Percentiles rank a stretch among this genome's conserved stretches.
These are phyloP conservation scores for Trichonephila clavata DNA, from an alignment of 1,140 invertebrate genomes.

Conservation along the genomic window DNA sequence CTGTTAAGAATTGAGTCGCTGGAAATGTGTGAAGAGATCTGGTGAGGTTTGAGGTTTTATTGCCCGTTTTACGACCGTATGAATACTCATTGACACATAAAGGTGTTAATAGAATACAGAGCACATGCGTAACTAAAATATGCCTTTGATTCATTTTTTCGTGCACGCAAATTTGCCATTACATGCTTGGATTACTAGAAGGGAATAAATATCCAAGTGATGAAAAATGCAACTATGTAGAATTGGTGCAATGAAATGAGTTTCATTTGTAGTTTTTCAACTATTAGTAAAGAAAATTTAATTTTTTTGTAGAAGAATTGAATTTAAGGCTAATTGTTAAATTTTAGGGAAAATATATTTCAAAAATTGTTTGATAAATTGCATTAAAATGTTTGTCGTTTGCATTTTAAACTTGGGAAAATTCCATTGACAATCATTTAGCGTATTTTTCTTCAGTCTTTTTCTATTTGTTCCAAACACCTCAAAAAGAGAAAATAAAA, in stretches of 20 bases:
- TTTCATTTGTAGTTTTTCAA: neutral
- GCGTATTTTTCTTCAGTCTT: too few relatives aligned
- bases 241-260: neutral
- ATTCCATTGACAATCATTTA: too few relatives aligned
- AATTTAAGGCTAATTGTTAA: too few relatives aligned
- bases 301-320: too few relatives aligned
- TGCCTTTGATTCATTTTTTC: neutral
- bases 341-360: too few relatives aligned
- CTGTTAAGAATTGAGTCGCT: neutral
- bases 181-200: neutral
- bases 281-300: too few relatives aligned
- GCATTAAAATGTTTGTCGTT: too few relatives aligned
- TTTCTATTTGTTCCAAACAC: too few relatives aligned
- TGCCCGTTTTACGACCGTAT: conserved; percentile 10
- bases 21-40: neutral
- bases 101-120: conserved; percentile 47
- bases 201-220: too few relatives aligned
- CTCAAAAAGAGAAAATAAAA: too few relatives aligned
- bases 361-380: too few relatives aligned
- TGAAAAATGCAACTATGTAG: neutral
- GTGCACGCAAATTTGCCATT: neutral
- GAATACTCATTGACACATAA: neutral
- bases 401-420: too few relatives aligned
- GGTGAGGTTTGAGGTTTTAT: conserved; percentile 21
- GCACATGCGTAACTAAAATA: neutral